Evolutionary conservation across 2,113 vertebrate species (phyloP).

Genomic region (Patagioenas fasciata): DNA sequence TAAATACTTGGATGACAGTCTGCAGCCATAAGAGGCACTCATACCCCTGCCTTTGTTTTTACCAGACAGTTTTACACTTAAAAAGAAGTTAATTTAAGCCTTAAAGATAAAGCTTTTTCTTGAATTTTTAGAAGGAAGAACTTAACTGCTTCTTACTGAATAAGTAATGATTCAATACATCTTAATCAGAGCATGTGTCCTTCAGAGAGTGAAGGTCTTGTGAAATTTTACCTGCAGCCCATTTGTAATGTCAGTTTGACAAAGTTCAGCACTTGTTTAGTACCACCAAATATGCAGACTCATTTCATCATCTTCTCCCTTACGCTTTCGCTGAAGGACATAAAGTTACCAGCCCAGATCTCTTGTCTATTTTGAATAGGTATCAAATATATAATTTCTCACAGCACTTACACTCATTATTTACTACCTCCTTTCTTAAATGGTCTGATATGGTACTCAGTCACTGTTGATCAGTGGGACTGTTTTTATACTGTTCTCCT

Average conservation of each 20-base stretch:
- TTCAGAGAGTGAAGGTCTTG: slow-evolving; percentile 4
- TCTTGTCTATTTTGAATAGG: neutral
- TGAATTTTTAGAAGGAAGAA: slow-evolving; percentile 13
- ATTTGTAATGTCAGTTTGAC: neutral
- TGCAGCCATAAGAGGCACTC: neutral
- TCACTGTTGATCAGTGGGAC: neutral
- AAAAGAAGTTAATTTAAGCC: neutral
- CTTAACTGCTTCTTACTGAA: slow-evolving; percentile 7
- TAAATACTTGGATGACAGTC: neutral
- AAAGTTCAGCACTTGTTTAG: neutral
- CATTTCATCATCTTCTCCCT: neutral
- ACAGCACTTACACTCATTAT: neutral
- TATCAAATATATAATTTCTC: neutral
- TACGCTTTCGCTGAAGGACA: neutral
- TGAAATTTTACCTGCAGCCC: slow-evolving; percentile 1
- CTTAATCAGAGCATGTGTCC: slow-evolving; percentile 28
- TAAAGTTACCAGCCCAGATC: neutral
- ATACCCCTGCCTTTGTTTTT: neutral
- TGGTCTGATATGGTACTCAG: neutral
- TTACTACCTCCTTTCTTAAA: neutral
- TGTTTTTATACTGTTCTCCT: neutral
- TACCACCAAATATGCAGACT: neutral
- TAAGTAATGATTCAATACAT: slow-evolving; percentile 36
- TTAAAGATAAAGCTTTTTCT: neutral
- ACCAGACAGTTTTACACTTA: neutral